phyloP scores from a whole-genome alignment of 2,888 invertebrate genomes.

The Scaptomyza reducta region DNA sequence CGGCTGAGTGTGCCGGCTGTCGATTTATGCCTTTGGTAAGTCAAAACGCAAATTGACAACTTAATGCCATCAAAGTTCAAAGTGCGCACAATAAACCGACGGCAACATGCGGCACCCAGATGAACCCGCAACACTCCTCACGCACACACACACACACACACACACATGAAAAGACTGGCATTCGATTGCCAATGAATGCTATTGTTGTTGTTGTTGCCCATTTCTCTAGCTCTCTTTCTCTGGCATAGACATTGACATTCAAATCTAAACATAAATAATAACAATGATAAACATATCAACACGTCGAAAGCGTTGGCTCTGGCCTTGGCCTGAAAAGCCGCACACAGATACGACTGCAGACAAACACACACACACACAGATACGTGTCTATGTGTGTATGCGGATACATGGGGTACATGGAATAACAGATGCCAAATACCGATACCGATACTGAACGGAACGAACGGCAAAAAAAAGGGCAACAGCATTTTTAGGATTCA shows the following conservation, averaged over 20 bases:
- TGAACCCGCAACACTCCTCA: background rate
- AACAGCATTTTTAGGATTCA: conserved; percentile 74
- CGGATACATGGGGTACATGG: conserved; percentile 37
- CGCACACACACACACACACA: background rate
- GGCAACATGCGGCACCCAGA: conserved; percentile 41
- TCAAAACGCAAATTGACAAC: conserved; percentile 77
- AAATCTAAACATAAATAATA: conserved; percentile 81
- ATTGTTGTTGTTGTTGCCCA: conserved; percentile 18
- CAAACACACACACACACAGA: conserved; percentile 1
- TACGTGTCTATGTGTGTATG: conserved; percentile 15
- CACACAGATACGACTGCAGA: conserved; percentile 29
- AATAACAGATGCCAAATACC: conserved; percentile 58
- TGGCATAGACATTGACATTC: conserved; percentile 77
- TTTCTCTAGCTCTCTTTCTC: conserved; percentile 5
- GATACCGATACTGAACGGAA: conserved; percentile 49
- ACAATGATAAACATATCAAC: conserved; percentile 81
- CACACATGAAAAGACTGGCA: conserved; percentile 8
- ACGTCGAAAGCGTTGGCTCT: conserved; percentile 50
- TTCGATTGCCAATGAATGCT: conserved; percentile 36
- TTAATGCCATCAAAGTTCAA: conserved; percentile 80
- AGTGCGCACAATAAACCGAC: conserved; percentile 57
- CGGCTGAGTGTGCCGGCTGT: conserved; percentile 29
- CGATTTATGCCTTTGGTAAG: conserved; percentile 56
- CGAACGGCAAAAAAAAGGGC: conserved; percentile 32
- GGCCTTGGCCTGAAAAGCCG: conserved; percentile 38